Base-by-base conservation (phyloP, 1,140 invertebrate species). In the Cyclina sinensis region DNA sequence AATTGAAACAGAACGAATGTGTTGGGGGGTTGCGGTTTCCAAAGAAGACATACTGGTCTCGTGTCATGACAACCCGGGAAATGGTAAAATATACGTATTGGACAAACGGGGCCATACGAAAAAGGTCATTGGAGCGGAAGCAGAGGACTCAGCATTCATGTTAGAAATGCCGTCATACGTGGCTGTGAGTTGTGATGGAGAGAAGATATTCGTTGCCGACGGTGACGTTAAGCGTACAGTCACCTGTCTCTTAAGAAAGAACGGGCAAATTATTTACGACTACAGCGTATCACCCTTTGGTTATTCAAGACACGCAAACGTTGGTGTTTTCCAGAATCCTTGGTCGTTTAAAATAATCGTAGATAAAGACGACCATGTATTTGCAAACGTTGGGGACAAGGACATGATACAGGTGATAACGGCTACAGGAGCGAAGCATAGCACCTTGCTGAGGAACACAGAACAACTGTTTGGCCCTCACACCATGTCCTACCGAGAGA, bases 271-370 rank as follows among this genome's bases (percentile, higher is more conserved):
- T 43, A 39, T 87, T 16, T 87, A 80, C 46, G 85, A 87, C 48
- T 87, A 87, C 46, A 79, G 76, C 37, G 59, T 54, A 24, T 70
- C 48, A 0, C 16, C 59, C 5, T 87, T 87, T 46, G 85, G 85
- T 9, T 87, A 87, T 27, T 79, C 85, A 5, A 62, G 48, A 27
- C 3, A 43, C 0, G 43, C 70, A 4, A 87, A 87, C 39, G 39
- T 43, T 27, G 35, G 0, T 1, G 57, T 32, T 39, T 79, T 30
- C 16, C 85, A 87, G 24, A 87, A 87, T 35, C 85, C 85, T 14
- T 87, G 85, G 85, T 87, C 85, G 0, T 87, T 87, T 37, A 87
- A 87, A 59, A 87, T 87, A 12, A 79, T 87, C 2, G 76, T 80
- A 5, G 85, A 87, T 32, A 59, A 87, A 11, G 85, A 87, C 24